Base-by-base conservation (phyloP, 2,797 vertebrate species). In the Microctenopoma lineatum region DNA sequence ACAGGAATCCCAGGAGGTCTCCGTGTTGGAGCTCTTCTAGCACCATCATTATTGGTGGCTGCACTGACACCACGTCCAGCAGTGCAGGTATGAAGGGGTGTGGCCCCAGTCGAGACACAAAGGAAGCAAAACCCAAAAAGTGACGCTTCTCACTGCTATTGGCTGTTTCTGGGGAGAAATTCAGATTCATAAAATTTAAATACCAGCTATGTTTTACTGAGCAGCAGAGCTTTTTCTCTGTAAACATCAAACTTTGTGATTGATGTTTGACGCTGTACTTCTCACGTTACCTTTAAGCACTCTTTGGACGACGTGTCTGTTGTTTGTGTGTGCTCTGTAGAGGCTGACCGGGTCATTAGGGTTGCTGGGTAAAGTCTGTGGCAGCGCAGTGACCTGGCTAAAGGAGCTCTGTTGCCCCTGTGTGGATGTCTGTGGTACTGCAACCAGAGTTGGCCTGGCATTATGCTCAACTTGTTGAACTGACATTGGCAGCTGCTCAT, bases 1-100 rank as follows among this genome's bases (percentile, higher is more conserved):
- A 99, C 29, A 99, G 94, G 89, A 96, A 98, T 0, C 91, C 90
- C 76, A 98, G 81, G 65, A 99, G 91, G 78, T 97, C 94, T 61
- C 94, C 85, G 26, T 95, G 92, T 61, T 92, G 85, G 56, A 95
- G 78, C 63, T 96, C 92, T 73, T 98, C 96, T 77, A 96, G 25
- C 7, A 95, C 76, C 66, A 96, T 94, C 59, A 93, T 89, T 12
- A 94, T 73, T 0, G 97, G 96, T 3, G 89, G 7, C 11, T 67
- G 79, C 0, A 78, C 81, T 1, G 94, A 89, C 59, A 95, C 93
- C 27, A 95, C 95, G 0, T 96, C 96, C 66, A 96, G 32, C 63
- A 97, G 59, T 2, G 83, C 83, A 2, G 96, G 95, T n/a, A 99
- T 61, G 68, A 94, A 95, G 36, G 91, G 86, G 59, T 98, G 96